Evolutionary conservation across 2,797 vertebrate genomes (phyloP).

Genomic region (Coranthus polyacanthus): DNA sequence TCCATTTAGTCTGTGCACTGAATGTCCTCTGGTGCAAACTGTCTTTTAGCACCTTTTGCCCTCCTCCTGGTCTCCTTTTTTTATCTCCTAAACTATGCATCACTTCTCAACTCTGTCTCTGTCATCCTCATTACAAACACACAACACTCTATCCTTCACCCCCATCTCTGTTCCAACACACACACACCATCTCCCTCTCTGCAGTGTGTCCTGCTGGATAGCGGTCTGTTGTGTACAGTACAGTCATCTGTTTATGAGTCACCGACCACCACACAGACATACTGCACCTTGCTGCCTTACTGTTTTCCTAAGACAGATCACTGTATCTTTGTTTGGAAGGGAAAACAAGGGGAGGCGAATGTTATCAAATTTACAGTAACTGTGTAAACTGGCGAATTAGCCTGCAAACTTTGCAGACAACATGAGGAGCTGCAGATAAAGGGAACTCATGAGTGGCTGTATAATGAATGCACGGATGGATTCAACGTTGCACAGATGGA

Average conservation of each 20-base stretch:
- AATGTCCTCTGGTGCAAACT: slow-evolving; percentile 37
- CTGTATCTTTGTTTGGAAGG: slow-evolving; percentile 17
- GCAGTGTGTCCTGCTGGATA: slow-evolving; percentile 63
- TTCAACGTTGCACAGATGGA: slow-evolving; percentile 34
- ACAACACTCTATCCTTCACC: slow-evolving; percentile 20
- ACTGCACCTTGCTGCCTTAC: slow-evolving; percentile 39
- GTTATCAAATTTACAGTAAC: slow-evolving; percentile 20
- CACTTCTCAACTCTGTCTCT: slow-evolving; percentile 3
- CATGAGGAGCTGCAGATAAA: slow-evolving; percentile 12
- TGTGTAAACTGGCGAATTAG: slow-evolving; percentile 24
- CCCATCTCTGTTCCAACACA: slow-evolving; percentile 6
- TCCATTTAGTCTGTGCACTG: slow-evolving; percentile 42
- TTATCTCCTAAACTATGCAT: not conserved
- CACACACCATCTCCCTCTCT: slow-evolving; percentile 37
- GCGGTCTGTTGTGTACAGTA: slow-evolving; percentile 71
- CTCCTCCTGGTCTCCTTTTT: slow-evolving; percentile 20
- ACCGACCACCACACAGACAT: slow-evolving; percentile 54
- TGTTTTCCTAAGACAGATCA: slow-evolving; percentile 42
- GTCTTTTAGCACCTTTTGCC: slow-evolving; percentile 37
- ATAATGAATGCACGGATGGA: slow-evolving; percentile 37
- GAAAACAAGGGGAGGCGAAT: slow-evolving; percentile 9
- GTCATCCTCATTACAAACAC: slow-evolving; percentile 1
- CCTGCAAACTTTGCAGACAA: slow-evolving; percentile 36
- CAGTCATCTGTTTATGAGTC: slow-evolving; percentile 82
- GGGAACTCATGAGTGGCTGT: not conserved